Conservation (phyloP, 2,113 vertebrate genomes). For the Cranoglanis bouderius region DNA sequence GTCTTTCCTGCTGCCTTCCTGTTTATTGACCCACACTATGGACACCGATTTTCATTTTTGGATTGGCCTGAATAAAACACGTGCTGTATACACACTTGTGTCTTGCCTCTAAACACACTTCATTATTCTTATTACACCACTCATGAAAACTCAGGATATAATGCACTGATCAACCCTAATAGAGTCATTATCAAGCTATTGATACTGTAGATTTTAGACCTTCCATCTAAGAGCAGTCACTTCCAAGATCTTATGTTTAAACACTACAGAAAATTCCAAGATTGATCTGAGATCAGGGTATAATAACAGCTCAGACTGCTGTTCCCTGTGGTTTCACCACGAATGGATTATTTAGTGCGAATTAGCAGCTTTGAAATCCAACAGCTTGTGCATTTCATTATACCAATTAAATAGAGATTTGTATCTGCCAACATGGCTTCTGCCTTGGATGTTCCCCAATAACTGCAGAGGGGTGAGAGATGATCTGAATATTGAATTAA, state of each 20-base stretch:
- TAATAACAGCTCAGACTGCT: constrained; percentile 32
- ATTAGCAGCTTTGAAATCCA: constrained; percentile 63
- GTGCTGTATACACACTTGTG: background rate
- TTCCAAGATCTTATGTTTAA: background rate
- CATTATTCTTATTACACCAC: background rate
- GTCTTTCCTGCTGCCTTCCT: background rate
- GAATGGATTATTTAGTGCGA: constrained; percentile 59
- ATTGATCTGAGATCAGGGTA: background rate
- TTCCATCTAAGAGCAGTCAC: background rate
- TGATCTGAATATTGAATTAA: constrained; percentile 17
- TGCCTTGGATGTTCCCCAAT: background rate
- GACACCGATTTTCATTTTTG: background rate
- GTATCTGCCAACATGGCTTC: constrained; percentile 25
- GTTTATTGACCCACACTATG: background rate
- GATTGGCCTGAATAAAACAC: background rate
- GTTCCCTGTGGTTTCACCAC: constrained; percentile 57
- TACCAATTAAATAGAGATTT: constrained; percentile 54
- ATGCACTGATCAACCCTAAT: background rate
- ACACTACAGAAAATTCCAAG: background rate
- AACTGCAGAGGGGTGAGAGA: constrained; percentile 14
- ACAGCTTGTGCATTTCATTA: constrained; percentile 71
- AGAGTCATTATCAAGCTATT: no score
- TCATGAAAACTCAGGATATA: background rate
- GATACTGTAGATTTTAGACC: background rate
- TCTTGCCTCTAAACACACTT: background rate